Percentiles rank a stretch among this genome's conserved stretches.
Conservation (phyloP, 2,888 invertebrate species). For the Eretmocerus hayati region DNA sequence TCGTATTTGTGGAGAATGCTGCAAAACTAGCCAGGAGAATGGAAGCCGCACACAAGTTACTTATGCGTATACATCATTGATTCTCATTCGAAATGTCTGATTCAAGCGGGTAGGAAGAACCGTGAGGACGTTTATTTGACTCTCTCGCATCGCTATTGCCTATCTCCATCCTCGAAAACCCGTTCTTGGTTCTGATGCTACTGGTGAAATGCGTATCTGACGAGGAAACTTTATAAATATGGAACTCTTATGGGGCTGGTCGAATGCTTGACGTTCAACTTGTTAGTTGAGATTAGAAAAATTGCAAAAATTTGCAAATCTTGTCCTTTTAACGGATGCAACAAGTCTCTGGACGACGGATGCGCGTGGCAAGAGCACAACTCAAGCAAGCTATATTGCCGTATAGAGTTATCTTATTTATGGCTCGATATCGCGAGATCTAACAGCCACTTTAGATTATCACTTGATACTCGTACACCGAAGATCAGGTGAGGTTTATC, state of each 20-base stretch:
- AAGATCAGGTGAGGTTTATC: slow-evolving; percentile 1
- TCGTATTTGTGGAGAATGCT: no score
- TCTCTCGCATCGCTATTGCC: slow-evolving; percentile 8
- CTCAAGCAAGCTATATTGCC: no score
- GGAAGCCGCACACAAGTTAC: no score
- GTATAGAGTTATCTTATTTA: no score
- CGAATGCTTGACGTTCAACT: slow-evolving; percentile 1
- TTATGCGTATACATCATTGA: slow-evolving; percentile 5
- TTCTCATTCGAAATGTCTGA: slow-evolving; percentile 12
- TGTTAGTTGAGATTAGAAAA: slow-evolving; percentile 17
- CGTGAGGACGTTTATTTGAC: slow-evolving; percentile 12
- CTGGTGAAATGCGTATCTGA: slow-evolving; percentile 9
- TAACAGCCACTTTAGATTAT: slow-evolving; percentile 14
- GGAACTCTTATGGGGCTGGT: slow-evolving; percentile 4
- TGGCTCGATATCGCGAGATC: slow-evolving; percentile 6
- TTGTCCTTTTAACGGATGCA: slow-evolving; percentile 2
- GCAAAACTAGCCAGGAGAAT: no score
- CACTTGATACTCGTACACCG: slow-evolving; percentile 1
- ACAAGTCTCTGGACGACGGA: no score
- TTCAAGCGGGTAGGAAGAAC: background rate
- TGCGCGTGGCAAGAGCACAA: no score
- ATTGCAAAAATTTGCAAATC: background rate
- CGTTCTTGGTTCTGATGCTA: no score
- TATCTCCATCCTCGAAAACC: slow-evolving; percentile 2
- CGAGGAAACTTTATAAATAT: slow-evolving; percentile 20